Percentiles rank a stretch among this genome's conserved stretches.
phyloP scores from a whole-genome alignment of 2,888 invertebrate genomes.

The Saturnia japonica region DNA sequence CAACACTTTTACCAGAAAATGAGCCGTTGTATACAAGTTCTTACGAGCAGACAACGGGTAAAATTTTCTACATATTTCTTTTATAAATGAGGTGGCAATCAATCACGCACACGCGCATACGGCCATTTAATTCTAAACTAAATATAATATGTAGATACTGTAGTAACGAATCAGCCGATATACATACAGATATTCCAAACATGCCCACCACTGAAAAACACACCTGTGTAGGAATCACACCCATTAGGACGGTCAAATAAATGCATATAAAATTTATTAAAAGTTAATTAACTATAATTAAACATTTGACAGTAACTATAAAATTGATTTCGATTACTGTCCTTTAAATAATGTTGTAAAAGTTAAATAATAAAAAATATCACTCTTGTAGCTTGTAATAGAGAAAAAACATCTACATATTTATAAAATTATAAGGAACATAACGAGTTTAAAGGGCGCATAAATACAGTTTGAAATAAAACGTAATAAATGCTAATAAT shows the following conservation, averaged over 20 bases:
- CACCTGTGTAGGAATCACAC: no score
- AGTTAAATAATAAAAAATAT: not conserved
- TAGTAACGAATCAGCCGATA: not conserved
- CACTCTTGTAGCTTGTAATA: no score
- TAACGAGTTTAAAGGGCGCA: no score
- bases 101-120: no score
- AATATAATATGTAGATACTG: not conserved
- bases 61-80: not conserved
- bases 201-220: no score
- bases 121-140: not conserved
- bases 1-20: not conserved
- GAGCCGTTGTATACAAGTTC: not conserved
- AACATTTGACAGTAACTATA: not conserved
- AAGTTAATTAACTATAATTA: not conserved
- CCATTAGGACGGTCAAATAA: no score
- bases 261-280: not conserved
- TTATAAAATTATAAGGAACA: no score
- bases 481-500: no score
- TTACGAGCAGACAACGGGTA: not conserved
- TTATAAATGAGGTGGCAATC: no score
- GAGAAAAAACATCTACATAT: no score
- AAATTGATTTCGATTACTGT: not conserved
- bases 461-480: no score
- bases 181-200: not conserved
- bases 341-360: not conserved